Conservation (phyloP, 2,113 vertebrate genomes). For the Dipodomys stephensi region DNA sequence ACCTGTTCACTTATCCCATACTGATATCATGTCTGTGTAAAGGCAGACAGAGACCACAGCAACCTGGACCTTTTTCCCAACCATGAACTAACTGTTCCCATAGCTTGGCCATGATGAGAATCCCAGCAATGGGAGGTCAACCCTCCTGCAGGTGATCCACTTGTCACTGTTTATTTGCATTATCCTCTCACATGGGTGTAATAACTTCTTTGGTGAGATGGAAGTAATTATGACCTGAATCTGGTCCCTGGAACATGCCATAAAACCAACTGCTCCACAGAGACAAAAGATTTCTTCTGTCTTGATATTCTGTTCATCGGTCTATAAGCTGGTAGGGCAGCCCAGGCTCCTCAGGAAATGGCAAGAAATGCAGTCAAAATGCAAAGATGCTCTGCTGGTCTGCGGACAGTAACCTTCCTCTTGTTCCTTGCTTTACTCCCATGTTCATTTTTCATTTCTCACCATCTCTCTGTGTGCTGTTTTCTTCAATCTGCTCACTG, state of each 20-base stretch:
- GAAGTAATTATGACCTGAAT: neutral
- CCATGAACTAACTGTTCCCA: conserved; percentile 87
- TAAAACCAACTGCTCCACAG: conserved; percentile 72
- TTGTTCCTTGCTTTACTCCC: conserved; percentile 83
- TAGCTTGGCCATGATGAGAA: conserved; percentile 87
- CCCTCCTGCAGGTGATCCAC: conserved; percentile 88
- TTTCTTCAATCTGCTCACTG: conserved; percentile 89
- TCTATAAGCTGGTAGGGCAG: conserved; percentile 87
- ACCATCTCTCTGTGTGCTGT: conserved; percentile 89
- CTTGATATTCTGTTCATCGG: conserved; percentile 89
- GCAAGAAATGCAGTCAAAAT: conserved; percentile 90
- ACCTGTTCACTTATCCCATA: conserved; percentile 90
- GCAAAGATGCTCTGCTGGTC: conserved; percentile 87
- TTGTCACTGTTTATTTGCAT: conserved; percentile 90
- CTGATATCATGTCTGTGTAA: conserved; percentile 89
- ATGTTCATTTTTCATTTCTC: conserved; percentile 88
- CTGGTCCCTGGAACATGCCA: neutral
- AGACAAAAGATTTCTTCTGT: conserved; percentile 89
- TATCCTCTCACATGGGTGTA: conserved; percentile 79
- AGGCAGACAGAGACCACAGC: conserved; percentile 88
- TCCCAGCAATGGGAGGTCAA: conserved; percentile 89
- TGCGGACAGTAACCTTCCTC: conserved; percentile 87
- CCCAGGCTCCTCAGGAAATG: conserved; percentile 88
- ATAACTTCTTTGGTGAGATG: neutral
- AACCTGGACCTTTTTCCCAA: conserved; percentile 88